Conservation (phyloP, 2,113 vertebrate species). For the Crocuta crocuta region DNA sequence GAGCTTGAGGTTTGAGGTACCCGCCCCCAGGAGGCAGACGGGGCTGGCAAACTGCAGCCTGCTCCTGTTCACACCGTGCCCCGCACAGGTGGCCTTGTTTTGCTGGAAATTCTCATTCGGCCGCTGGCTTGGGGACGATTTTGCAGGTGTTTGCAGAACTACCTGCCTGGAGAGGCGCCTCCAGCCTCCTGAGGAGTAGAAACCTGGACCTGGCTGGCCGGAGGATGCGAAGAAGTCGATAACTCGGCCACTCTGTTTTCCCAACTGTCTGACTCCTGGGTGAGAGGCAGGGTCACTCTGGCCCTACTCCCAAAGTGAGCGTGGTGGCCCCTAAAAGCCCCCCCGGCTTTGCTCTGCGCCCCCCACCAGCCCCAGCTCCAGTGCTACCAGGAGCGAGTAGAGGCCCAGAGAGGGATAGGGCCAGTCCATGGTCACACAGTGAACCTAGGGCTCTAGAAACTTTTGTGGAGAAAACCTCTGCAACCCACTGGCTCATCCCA, state of each 20-base stretch:
- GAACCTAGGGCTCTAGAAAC: not conserved
- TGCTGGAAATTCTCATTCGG: not conserved
- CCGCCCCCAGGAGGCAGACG: not conserved
- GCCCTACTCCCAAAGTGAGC: not conserved
- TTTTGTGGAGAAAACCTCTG: not conserved
- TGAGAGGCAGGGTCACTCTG: not conserved
- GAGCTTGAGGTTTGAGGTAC: not conserved
- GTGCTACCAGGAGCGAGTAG: not conserved
- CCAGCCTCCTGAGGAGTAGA: accelerated
- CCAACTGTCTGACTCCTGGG: not conserved
- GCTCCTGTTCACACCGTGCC: not conserved
- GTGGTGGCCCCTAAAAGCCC: not conserved
- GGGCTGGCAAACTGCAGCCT: not conserved
- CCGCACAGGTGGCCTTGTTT: too few relatives aligned
- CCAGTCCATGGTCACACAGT: not conserved
- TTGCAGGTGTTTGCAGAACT: not conserved
- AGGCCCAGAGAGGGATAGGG: not conserved
- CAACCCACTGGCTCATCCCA: not conserved
- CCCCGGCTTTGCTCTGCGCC: not conserved
- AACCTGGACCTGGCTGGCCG: not conserved
- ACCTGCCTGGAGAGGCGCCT: not conserved
- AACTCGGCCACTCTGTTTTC: accelerated
- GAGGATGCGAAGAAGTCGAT: not conserved
- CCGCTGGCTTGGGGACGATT: not conserved
- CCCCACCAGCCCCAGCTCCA: not conserved